phyloP scores from a whole-genome alignment of 2,888 invertebrate species.

The Mythimna lalbum region DNA sequence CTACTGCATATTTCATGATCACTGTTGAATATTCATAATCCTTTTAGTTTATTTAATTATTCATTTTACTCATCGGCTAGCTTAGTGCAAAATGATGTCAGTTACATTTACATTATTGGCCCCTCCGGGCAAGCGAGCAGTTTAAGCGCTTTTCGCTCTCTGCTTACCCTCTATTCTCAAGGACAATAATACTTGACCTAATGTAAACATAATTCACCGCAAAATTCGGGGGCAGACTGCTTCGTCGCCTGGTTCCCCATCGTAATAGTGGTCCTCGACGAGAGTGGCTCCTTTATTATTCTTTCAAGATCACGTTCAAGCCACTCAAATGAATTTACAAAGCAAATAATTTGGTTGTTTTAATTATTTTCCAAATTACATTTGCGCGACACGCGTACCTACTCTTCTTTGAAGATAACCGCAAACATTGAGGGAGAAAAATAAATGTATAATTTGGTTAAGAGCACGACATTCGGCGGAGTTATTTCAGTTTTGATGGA shows the following conservation, averaged over 20 bases:
- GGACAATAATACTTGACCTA: slow-evolving; percentile 69
- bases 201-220: slow-evolving; percentile 66
- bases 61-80: slow-evolving; percentile 13
- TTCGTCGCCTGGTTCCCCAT: slow-evolving; percentile 58
- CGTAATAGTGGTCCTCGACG: slow-evolving; percentile 38
- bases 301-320: slow-evolving; percentile 27
- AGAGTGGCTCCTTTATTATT: slow-evolving; percentile 37
- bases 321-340: slow-evolving; percentile 30
- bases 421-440: slow-evolving; percentile 46
- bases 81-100: slow-evolving; percentile 29
- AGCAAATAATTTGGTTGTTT: slow-evolving; percentile 39
- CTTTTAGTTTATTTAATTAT: slow-evolving; percentile 23
- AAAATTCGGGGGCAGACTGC: slow-evolving; percentile 61
- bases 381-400: slow-evolving; percentile 21
- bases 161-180: slow-evolving; percentile 54
- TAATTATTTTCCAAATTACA: slow-evolving; percentile 50
- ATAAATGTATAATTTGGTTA: slow-evolving; percentile 51
- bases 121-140: slow-evolving; percentile 39
- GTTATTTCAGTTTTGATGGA: slow-evolving; percentile 68
- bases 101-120: slow-evolving; percentile 31
- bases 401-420: slow-evolving; percentile 50
- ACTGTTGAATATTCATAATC: slow-evolving; percentile 16
- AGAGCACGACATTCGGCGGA: slow-evolving; percentile 38
- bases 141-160: slow-evolving; percentile 57
- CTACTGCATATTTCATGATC: slow-evolving; percentile 32